A percentile compares a stretch with the other conserved stretches of the same genome.
phyloP scores from a whole-genome alignment of 1,140 invertebrate genomes.

The Cydia splendana region DNA sequence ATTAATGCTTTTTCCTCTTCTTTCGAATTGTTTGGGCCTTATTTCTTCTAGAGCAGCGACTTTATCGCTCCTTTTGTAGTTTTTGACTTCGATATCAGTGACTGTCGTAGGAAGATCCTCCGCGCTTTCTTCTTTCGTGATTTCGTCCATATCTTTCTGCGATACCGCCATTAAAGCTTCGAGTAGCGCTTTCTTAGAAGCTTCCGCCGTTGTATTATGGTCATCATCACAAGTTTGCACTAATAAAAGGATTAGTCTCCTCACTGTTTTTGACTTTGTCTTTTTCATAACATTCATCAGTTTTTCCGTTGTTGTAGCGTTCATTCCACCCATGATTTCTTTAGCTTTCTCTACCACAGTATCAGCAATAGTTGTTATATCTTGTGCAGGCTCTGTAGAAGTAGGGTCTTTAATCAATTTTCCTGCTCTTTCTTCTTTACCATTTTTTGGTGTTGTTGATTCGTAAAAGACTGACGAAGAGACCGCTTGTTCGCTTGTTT shows the following conservation, averaged over 20 bases:
- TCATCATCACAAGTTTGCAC: slow-evolving; percentile 88
- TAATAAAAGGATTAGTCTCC: slow-evolving; percentile 86
- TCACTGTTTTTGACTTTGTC: slow-evolving; percentile 87
- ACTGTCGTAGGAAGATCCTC: slow-evolving; percentile 54
- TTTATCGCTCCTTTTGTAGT: slow-evolving; percentile 58
- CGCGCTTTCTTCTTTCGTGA: slow-evolving; percentile 64
- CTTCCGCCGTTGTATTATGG: slow-evolving; percentile 83
- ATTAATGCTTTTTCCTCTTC: slow-evolving; percentile 71
- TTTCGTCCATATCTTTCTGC: slow-evolving; percentile 78
- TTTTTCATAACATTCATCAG: slow-evolving; percentile 90
- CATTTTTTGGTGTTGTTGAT: slow-evolving; percentile 47
- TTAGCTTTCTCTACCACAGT: slow-evolving; percentile 85
- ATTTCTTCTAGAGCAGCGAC: slow-evolving; percentile 50
- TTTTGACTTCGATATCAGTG: slow-evolving; percentile 53
- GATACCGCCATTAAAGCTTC: slow-evolving; percentile 84
- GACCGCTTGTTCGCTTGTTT: slow-evolving; percentile 50
- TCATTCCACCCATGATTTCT: slow-evolving; percentile 87
- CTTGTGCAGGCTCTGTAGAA: slow-evolving; percentile 64
- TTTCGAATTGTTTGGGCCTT: slow-evolving; percentile 41
- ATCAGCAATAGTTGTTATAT: slow-evolving; percentile 70
- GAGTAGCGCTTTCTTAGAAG: slow-evolving; percentile 82
- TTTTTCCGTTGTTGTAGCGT: slow-evolving; percentile 86
- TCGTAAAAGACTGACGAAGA: slow-evolving; percentile 58
- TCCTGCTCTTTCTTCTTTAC: slow-evolving; percentile 53
- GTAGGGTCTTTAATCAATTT: slow-evolving; percentile 57